These are phyloP conservation scores for Drosophila watanabei DNA, from an alignment of 1,140 invertebrate genomes.

Conservation along the genomic window DNA sequence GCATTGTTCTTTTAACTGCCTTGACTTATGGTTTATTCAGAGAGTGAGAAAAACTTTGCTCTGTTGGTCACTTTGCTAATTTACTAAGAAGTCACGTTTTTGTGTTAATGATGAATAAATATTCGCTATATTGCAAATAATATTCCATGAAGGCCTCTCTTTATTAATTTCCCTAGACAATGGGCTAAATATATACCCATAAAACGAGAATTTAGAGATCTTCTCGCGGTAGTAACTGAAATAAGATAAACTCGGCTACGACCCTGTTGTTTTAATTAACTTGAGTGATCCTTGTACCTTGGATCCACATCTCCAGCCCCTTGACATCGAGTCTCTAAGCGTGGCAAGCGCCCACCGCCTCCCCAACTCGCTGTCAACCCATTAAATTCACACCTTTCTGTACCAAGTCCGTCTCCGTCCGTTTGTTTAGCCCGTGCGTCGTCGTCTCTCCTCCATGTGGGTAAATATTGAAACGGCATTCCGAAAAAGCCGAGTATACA, in stretches of 20 bases:
- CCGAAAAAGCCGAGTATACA: slow-evolving; percentile 46
- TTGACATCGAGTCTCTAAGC: background rate
- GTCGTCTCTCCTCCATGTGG: slow-evolving; percentile 27
- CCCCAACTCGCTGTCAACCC: background rate
- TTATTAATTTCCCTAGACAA: background rate
- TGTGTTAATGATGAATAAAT: slow-evolving; percentile 7
- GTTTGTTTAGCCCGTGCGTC: slow-evolving; percentile 12
- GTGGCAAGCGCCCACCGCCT: background rate
- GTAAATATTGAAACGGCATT: slow-evolving; percentile 62
- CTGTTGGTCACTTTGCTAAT: background rate
- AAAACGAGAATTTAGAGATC: background rate
- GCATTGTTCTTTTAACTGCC: background rate
- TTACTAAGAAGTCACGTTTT: slow-evolving; percentile 6
- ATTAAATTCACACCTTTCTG: slow-evolving; percentile 61
- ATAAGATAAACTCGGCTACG: too few species aligned
- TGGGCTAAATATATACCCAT: background rate
- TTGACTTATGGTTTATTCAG: background rate
- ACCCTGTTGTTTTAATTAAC: slow-evolving; percentile 12
- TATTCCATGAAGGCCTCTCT: background rate
- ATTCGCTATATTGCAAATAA: background rate
- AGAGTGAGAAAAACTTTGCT: background rate
- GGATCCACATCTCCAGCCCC: background rate
- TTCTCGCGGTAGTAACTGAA: background rate
- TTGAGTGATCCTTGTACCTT: slow-evolving; percentile 7
- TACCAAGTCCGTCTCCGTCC: slow-evolving; percentile 29